Conservation (phyloP, 2,888 invertebrate genomes). For the Pseudococcus longispinus region DNA sequence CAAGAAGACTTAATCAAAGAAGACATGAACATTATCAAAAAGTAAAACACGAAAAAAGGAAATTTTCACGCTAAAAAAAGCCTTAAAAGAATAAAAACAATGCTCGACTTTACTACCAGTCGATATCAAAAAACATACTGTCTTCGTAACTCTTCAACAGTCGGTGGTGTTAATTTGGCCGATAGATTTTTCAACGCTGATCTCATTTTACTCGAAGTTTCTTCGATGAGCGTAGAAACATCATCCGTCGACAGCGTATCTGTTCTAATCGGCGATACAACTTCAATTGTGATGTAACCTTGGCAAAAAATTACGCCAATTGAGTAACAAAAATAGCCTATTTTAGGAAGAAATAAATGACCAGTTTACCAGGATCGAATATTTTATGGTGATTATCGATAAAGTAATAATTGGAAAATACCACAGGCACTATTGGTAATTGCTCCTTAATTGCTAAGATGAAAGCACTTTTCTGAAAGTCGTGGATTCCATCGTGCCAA, state of each 20-base stretch:
- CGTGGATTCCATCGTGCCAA: not conserved
- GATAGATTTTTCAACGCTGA: not conserved
- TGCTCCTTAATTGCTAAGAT: constrained; percentile 14
- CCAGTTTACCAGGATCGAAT: constrained; percentile 48
- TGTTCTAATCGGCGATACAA: not conserved
- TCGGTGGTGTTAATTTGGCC: constrained; percentile 17
- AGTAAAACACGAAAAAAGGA: not conserved
- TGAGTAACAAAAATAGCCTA: no score
- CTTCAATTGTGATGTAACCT: constrained; percentile 30
- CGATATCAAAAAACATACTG: not conserved
- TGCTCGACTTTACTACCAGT: not conserved
- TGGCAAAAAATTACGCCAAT: not conserved
- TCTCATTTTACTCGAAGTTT: constrained; percentile 8
- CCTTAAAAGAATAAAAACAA: not conserved
- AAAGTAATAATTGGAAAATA: constrained; percentile 51
- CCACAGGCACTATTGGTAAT: constrained; percentile 45
- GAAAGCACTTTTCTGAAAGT: constrained; percentile 32
- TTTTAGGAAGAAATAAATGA: no score
- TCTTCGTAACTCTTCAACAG: not conserved
- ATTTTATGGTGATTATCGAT: constrained; percentile 18
- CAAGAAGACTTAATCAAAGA: not conserved
- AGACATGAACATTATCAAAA: constrained; percentile 2
- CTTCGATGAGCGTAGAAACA: not conserved
- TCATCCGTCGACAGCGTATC: not conserved
- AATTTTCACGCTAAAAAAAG: not conserved